Conservation (phyloP, 2,113 vertebrate genomes). For the Microtus montanus region DNA sequence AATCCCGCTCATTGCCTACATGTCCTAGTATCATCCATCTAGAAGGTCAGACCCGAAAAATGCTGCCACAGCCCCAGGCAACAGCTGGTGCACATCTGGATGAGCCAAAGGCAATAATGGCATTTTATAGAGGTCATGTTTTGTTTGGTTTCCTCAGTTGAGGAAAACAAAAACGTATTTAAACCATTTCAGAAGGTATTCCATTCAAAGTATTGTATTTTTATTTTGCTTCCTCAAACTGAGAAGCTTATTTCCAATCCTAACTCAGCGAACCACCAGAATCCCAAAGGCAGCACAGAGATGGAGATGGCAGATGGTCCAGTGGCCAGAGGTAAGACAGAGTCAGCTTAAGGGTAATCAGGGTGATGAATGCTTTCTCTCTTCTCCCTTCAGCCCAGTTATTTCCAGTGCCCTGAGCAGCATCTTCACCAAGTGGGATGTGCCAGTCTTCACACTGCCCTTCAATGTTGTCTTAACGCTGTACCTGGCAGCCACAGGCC, state of each 20-base stretch:
- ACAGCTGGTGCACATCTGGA: neutral
- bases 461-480: conserved; percentile 92
- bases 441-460: conserved; percentile 93
- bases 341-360: neutral
- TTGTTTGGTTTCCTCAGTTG: neutral
- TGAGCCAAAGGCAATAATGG: neutral
- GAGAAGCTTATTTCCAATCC: neutral
- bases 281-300: neutral
- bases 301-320: neutral
- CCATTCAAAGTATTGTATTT: conserved; percentile 41
- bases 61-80: neutral
- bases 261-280: neutral
- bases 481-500: conserved; percentile 92
- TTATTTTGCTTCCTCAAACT: conserved; percentile 2
- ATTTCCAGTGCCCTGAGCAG: conserved; percentile 91
- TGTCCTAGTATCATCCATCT: neutral
- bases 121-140: conserved; percentile 21
- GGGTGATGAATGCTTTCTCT: neutral
- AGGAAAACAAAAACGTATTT: neutral
- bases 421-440: conserved; percentile 91
- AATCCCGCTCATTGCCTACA: neutral
- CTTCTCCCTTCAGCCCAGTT: conserved; percentile 85
- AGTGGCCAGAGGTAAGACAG: neutral
- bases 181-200: neutral
- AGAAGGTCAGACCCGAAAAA: neutral